phyloP scores from a whole-genome alignment of 2,113 vertebrate genomes.

The Pachyramphus minor region DNA sequence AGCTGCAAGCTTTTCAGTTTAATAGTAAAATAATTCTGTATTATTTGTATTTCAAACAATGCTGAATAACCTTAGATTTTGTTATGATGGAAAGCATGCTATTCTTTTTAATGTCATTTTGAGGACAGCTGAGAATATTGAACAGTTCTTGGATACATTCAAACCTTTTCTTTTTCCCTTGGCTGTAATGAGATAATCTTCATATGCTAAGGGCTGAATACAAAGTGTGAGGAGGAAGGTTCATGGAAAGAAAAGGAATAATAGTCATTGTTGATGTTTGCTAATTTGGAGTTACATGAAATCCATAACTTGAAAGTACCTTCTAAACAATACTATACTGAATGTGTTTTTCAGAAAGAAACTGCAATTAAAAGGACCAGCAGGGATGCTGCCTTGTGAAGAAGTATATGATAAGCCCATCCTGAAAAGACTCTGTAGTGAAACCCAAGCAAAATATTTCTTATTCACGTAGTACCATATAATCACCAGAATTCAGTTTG shows the following conservation, averaged over 20 bases:
- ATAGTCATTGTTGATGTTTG: neutral
- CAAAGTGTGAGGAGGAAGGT: neutral
- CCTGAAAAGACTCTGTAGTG: neutral
- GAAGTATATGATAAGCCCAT: neutral
- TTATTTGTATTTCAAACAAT: conserved; percentile 48
- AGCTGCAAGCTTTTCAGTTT: conserved; percentile 39
- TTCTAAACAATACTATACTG: neutral
- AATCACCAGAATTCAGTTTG: neutral
- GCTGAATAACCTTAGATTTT: conserved; percentile 42
- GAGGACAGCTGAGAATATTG: neutral
- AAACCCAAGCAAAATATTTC: neutral
- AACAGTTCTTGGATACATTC: conserved; percentile 14
- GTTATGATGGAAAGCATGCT: neutral
- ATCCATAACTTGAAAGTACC: neutral
- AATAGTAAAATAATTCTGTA: conserved; percentile 43
- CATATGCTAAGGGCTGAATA: neutral
- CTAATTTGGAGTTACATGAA: neutral
- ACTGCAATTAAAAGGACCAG: neutral
- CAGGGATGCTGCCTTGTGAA: neutral
- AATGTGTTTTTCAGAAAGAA: neutral
- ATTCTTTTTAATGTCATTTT: conserved; percentile 42
- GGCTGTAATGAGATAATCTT: neutral
- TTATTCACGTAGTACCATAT: neutral
- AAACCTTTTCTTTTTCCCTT: neutral
- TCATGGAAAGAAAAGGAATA: neutral